Evolutionary conservation across 2,888 invertebrate genomes (phyloP).

Genomic region (Cylindroiulus punctatus): DNA sequence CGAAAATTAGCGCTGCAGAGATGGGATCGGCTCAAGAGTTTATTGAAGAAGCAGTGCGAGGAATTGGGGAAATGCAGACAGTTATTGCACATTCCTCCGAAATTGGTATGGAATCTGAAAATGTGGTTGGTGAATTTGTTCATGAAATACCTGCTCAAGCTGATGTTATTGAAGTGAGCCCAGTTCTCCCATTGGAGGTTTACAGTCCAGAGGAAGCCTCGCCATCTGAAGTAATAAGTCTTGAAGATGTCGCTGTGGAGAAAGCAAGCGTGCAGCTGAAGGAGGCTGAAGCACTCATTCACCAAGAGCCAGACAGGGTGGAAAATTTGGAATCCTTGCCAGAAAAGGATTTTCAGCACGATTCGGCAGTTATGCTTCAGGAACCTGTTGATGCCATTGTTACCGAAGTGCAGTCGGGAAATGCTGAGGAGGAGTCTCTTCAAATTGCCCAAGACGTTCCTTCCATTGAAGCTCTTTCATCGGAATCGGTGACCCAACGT

Average conservation of each 20-base stretch:
- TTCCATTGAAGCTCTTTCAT: background rate
- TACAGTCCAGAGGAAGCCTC: background rate
- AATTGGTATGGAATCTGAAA: background rate
- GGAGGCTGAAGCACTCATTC: conserved; percentile 47
- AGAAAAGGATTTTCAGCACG: background rate
- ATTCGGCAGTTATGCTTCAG: background rate
- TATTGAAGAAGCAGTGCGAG: background rate
- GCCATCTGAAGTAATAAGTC: background rate
- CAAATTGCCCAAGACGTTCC: conserved; percentile 34
- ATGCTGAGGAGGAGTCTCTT: conserved; percentile 32
- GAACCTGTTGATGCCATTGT: background rate
- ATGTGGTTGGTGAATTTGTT: background rate
- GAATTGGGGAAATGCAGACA: background rate
- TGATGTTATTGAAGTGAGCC: background rate
- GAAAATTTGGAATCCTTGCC: background rate
- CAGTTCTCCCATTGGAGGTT: background rate
- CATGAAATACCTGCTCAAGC: background rate
- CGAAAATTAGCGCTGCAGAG: background rate
- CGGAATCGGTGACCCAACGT: background rate
- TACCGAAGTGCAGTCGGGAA: background rate
- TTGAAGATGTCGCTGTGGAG: background rate
- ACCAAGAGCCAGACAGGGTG: conserved; percentile 44
- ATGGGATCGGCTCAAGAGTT: background rate
- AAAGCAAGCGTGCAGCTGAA: background rate
- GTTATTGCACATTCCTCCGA: background rate